phyloP scores from a whole-genome alignment of 1,140 invertebrate species.

The Drosophila prosaltans region DNA sequence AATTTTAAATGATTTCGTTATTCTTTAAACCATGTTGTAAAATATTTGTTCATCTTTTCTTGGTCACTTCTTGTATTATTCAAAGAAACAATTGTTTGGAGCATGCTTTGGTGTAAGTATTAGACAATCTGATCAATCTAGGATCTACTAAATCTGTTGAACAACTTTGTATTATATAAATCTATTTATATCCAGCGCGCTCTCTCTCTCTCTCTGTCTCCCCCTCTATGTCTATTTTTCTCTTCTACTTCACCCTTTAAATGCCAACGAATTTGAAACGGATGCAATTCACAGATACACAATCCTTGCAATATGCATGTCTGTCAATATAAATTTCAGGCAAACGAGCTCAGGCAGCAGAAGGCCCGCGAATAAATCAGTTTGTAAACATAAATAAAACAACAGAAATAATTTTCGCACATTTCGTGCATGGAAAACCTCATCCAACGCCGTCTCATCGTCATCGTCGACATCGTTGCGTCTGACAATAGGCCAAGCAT shows the following conservation, averaged over 20 bases:
- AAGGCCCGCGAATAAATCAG: slow-evolving; percentile 62
- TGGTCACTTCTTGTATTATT: no score
- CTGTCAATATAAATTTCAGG: slow-evolving; percentile 72
- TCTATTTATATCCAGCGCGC: no score
- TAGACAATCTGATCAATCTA: no score
- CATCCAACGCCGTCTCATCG: slow-evolving; percentile 22
- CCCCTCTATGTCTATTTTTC: neutral
- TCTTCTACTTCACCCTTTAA: slow-evolving; percentile 30
- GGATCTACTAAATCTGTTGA: no score
- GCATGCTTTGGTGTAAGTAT: no score
- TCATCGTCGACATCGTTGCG: slow-evolving; percentile 23
- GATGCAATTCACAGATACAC: slow-evolving; percentile 48
- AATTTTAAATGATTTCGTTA: no score
- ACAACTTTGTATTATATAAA: no score
- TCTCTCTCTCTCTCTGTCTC: neutral
- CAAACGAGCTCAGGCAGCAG: slow-evolving; percentile 38
- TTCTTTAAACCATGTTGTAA: no score
- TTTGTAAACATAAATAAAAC: slow-evolving; percentile 75
- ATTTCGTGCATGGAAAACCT: slow-evolving; percentile 54
- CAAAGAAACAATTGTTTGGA: no score
- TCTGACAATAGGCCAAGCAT: slow-evolving; percentile 41
- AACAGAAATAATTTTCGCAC: slow-evolving; percentile 66
- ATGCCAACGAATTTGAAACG: slow-evolving; percentile 57
- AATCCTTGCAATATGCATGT: slow-evolving; percentile 46
- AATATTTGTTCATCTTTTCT: no score